Base-by-base conservation (phyloP, 2,888 invertebrate species). In the Latrodectus elegans region DNA sequence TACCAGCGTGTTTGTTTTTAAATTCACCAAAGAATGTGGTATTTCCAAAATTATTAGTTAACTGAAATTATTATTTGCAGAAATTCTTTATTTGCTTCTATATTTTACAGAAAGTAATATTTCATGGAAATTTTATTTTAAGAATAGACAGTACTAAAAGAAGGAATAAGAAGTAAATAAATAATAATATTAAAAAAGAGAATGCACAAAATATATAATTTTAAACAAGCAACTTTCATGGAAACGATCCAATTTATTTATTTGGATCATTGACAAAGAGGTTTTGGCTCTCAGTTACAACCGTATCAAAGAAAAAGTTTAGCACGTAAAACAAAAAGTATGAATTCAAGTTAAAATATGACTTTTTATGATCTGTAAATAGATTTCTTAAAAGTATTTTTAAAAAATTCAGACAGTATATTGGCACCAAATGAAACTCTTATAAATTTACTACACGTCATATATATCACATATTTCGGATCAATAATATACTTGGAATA, bases 241-340 rank as follows among this genome's bases (percentile, higher is more conserved):
- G 82, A 82, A 75, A 70, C 26, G 75, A 65, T 82, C 82, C 82
- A 82, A 53, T 75, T 82, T 75, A 75, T 75, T 68, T 75, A 75
- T 82, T 82, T 82, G 82, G 82, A 82, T 82, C 67, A 55, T 75
- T 82, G 82, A 82, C 82, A 82, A 82, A 82, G 64, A 74, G 68
- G 74, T 82, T 82, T 75, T 53, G 14, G 70, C 68, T 81, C 67
- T 74, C 11, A 55, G 26, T 82, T 82, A 82, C 74, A 68, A 67
- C 70, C 75, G 15, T 82, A 75, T 82, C 82, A 75, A 75, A 82
- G 70, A 70, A 55, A 53, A 70, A 75, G 55, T 67, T 73, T 38
- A 68, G 65, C 67, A 22, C 60, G 22, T 14, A 26, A 55, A 79
- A 55, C 55, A 55, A 71, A 82, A 75, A 82, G 9, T 55, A n/a